Base-by-base conservation (phyloP, 2,113 vertebrate species). In the Onychostruthus taczanowskii region DNA sequence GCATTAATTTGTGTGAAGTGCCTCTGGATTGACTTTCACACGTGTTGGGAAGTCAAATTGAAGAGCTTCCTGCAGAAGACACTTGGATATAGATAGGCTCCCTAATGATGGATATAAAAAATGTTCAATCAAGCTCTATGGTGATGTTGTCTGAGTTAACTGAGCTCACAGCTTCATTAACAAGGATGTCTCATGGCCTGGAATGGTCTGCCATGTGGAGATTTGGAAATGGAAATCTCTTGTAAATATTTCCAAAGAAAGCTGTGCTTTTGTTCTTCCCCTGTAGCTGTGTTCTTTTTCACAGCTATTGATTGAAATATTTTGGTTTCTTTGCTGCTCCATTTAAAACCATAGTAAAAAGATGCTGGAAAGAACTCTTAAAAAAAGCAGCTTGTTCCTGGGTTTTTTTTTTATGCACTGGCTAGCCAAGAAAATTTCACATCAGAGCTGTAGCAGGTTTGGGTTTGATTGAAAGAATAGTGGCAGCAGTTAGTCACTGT, bases 331-430 rank as follows among this genome's bases (percentile, higher is more conserved):
- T 79, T 73, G 78, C 23, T 68, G 37, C 23, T 90, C 62, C 28
- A n/a, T 73, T 91, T 87, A 85, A 79, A 95, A 31, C 70, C 12
- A 12, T 85, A 90, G 70, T 85, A 76, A 93, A 95, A 91, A 87
- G 49, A 79, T 64, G 62, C 58, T 91, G 39, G 31, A 85, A 93
- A 79, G 82, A 83, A 55, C 8, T 2, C 35, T 31, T 26, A 0
- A 0, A 43, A 75, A 89, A 76, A 22, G 33, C 66, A 88, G 26
- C 41, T 70, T 44, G 13, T 52, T 87, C 67, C 56, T 68, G 76
- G 20, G 18, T 10, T 7, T 14, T 28, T 16, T 35, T 33, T 49
- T 28, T 5, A n/a, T 76, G 17, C 37, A 14, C 74, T 86, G 72
- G 46, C 70, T 86, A 66, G 72, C 61, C 41, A 62, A 73, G 70